Evolutionary conservation across 2,113 vertebrate species (phyloP).

Genomic region (Martes martes): DNA sequence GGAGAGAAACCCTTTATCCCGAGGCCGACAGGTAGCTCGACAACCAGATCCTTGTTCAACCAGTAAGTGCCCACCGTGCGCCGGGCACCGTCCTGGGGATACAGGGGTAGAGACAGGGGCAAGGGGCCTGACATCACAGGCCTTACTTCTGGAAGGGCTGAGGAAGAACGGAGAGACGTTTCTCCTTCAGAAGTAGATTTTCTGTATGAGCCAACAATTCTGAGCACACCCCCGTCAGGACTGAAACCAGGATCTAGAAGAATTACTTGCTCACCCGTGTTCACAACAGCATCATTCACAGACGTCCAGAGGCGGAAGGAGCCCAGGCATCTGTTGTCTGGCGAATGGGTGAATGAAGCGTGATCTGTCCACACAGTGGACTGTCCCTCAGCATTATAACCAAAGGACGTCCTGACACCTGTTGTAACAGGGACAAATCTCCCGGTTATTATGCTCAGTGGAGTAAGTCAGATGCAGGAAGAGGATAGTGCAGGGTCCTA

Average conservation of each 20-base stretch:
- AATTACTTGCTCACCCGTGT: not conserved
- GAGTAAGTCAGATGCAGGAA: not conserved
- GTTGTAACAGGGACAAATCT: no score
- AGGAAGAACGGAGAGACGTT: not conserved
- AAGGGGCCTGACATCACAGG: rapidly evolving
- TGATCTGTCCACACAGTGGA: rapidly evolving
- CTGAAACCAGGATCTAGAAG: not conserved
- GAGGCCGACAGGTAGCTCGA: not conserved
- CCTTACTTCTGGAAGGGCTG: not conserved
- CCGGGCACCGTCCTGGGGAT: rapidly evolving
- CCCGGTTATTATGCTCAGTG: no score
- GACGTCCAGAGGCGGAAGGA: not conserved
- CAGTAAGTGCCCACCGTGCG: rapidly evolving
- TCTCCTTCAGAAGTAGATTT: not conserved
- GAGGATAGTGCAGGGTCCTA: not conserved
- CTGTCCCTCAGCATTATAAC: not conserved
- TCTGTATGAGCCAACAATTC: not conserved
- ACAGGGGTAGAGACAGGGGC: not conserved
- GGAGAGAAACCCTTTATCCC: not conserved
- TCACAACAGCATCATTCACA: not conserved
- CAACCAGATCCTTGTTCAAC: not conserved
- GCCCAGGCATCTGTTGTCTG: no score
- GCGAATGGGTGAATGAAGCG: not conserved
- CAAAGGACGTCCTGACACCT: not conserved
- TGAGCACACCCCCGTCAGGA: no score